Base-by-base conservation (phyloP, 2,888 invertebrate genomes). In the Ischnura elegans region DNA sequence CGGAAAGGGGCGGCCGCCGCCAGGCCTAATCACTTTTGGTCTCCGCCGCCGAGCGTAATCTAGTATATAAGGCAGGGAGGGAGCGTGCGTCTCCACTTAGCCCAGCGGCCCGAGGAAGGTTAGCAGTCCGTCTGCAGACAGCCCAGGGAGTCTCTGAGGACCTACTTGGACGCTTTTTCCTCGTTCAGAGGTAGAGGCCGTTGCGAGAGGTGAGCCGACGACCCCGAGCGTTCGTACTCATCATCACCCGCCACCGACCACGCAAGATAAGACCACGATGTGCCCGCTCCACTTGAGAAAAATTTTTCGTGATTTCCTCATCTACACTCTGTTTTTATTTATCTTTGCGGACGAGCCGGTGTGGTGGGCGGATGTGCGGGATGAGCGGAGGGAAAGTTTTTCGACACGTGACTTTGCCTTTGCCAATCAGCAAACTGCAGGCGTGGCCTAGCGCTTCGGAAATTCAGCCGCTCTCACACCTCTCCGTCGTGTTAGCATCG, bases 81-180 rank as follows among this genome's bases (percentile, higher is more conserved):
- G 25, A n/a, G 55, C 61, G 43, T 90, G 43, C n/a, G 90, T 61
- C 86, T 61, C n/a, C 43, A 90, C 90, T 90, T 43, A n/a, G 90
- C 29, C 36, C 47, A 36, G 61, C 55, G 25, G 43, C 66, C 61
- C 43, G 61, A 61, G n/a, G 43, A 66, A 42, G 90, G 66, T n/a
- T n/a, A n/a, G 61, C 61, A 61, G 90, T 42, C 61, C 25, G 90
- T 42, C 61, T 25, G 55, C 61, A 61, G 43, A 90, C 55, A 90
- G 25, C 43, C 42, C 61, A 61, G 90, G 90, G 90, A 90, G 25
- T 90, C 90, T 90, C 90, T 90, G 90, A 36, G 61, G 61, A 43
- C 61, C 90, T 90, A 55, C 90, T 61, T 90, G 61, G 90, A 61
- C 61, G 90, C 43, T 90, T 90, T 90, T 43, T 90, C 90, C 90